Percentiles rank a stretch among this genome's conserved stretches.
Conservation (phyloP, 2,113 vertebrate species). For the Harpagus bidentatus region DNA sequence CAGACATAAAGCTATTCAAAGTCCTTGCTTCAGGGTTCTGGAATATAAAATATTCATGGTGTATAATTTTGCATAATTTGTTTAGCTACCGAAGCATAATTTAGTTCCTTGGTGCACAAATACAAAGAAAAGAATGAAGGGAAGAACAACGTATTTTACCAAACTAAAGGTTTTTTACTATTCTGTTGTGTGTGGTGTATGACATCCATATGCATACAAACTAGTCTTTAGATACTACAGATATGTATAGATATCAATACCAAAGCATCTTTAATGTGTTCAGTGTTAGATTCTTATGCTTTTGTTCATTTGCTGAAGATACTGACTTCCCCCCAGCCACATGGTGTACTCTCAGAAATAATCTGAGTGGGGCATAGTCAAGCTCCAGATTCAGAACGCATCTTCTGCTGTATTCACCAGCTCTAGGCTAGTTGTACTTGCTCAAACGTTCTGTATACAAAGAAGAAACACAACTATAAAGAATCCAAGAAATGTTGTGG, state of each 20-base stretch:
- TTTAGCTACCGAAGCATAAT: conserved; percentile 73
- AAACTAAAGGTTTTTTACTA: not conserved
- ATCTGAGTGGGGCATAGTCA: not conserved
- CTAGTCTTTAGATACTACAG: not conserved
- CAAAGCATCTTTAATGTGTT: not conserved
- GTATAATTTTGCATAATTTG: conserved; percentile 80
- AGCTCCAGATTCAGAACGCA: not conserved
- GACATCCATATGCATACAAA: not conserved
- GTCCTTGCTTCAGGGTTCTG: conserved; percentile 71
- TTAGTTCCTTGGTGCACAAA: conserved; percentile 65
- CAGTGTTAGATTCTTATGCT: not conserved
- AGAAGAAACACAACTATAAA: not conserved
- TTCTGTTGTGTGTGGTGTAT: not conserved
- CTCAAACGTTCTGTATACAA: not conserved
- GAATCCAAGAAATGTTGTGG: not conserved
- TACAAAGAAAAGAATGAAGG: conserved; percentile 40
- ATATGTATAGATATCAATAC: not conserved
- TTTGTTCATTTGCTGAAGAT: not conserved
- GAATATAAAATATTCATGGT: conserved; percentile 76
- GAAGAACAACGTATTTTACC: conserved; percentile 12
- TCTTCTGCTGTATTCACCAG: not conserved
- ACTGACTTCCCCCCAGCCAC: not conserved
- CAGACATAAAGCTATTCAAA: conserved; percentile 66
- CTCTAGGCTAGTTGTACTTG: not conserved
- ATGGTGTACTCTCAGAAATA: not conserved